Percentiles rank a stretch among this genome's conserved stretches.
Evolutionary conservation across 2,888 invertebrate species (phyloP).

Genomic region (Drosophila buzzatii): DNA sequence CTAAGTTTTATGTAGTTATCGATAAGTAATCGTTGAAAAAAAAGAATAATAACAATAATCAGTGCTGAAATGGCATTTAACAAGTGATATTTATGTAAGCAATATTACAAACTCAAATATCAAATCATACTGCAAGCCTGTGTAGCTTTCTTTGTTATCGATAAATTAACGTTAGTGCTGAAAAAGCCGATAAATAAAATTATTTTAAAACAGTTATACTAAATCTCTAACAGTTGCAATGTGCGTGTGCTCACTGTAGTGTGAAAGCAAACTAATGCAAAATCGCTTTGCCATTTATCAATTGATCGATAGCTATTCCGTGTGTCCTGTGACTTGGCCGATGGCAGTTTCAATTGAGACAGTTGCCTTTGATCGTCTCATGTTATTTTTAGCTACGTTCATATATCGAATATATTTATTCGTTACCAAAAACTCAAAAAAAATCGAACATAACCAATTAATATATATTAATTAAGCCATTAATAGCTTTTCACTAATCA

Average conservation of each 20-base stretch:
- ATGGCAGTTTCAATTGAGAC: conserved; percentile 16
- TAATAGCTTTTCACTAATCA: conserved; percentile 78
- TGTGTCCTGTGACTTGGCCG: conserved; percentile 6
- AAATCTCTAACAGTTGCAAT: neutral
- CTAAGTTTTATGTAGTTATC: too few species aligned
- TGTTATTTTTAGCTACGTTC: conserved; percentile 18
- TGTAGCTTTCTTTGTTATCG: neutral
- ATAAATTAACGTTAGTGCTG: neutral
- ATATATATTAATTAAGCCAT: conserved; percentile 69
- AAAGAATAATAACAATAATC: neutral
- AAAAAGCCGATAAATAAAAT: neutral
- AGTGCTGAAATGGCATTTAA: neutral
- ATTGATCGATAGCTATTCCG: conserved; percentile 25
- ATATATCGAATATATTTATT: conserved; percentile 12
- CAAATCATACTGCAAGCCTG: neutral
- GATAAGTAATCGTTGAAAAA: neutral
- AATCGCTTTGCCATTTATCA: conserved; percentile 16
- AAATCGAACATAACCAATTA: conserved; percentile 64
- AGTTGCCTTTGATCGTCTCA: conserved; percentile 16
- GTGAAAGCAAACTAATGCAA: neutral
- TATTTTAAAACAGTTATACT: neutral
- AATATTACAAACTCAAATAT: too few species aligned
- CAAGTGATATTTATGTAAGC: neutral
- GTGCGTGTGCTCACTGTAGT: conserved; percentile 6
- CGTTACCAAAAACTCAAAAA: conserved; percentile 9